Percentiles rank a stretch among this genome's conserved stretches.
Conservation (phyloP, 2,797 vertebrate species). For the Xerus rutilus region DNA sequence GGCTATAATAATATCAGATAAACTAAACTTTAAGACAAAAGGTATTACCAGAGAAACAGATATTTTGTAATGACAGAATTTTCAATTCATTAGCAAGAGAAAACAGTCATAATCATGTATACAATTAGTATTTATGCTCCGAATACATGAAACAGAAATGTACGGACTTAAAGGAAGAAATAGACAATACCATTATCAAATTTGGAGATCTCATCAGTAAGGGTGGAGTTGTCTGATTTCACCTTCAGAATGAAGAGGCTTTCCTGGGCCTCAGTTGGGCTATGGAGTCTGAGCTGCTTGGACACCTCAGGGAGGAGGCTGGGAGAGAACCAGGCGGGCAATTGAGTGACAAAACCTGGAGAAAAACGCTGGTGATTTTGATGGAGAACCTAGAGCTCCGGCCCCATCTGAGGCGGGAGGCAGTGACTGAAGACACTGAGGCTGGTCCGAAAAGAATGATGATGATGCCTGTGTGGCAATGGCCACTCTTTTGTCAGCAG, state of each 20-base stretch:
- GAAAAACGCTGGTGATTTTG: neutral
- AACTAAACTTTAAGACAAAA: conserved; percentile 54
- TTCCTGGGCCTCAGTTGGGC: neutral
- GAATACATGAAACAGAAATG: conserved; percentile 14
- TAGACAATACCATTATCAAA: conserved; percentile 18
- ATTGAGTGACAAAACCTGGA: neutral
- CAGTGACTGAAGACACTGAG: neutral
- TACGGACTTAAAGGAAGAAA: conserved; percentile 14
- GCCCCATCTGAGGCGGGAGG: neutral
- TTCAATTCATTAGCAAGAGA: conserved; percentile 33
- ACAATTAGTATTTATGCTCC: conserved; percentile 19
- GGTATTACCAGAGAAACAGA: conserved; percentile 31
- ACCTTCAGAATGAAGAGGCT: neutral
- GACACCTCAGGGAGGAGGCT: neutral
- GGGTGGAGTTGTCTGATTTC: neutral
- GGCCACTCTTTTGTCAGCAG: neutral
- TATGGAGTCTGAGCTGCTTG: neutral
- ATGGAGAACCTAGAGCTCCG: neutral
- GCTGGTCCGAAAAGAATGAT: neutral
- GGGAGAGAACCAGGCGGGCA: neutral
- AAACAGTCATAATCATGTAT: neutral
- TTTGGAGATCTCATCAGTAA: conserved; percentile 1
- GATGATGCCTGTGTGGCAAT: neutral
- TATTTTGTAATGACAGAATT: conserved; percentile 41
- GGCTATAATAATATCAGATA: conserved; percentile 24